These are phyloP conservation scores for Cryptophagus acutangulus DNA, from an alignment of 2,888 invertebrate genomes.

Conservation along the genomic window DNA sequence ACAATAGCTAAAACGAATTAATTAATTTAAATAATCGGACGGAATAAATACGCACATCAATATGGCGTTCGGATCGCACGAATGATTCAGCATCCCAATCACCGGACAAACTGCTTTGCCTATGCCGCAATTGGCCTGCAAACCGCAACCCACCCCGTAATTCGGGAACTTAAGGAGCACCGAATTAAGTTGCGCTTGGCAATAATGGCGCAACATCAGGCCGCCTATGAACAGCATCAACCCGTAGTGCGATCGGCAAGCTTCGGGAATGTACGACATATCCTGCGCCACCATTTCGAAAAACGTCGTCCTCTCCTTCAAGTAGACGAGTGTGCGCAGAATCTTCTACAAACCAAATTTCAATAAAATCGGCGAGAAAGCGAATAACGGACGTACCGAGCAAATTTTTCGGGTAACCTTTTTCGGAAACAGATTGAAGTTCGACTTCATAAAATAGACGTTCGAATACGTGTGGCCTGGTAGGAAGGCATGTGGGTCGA, in stretches of 20 bases:
- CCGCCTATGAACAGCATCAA: conserved; percentile 27
- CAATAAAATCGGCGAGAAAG: too few species aligned
- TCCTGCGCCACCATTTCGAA: too few species aligned
- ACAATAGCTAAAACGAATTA: conserved; percentile 24
- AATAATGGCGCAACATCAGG: conserved; percentile 29
- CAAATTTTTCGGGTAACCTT: too few species aligned
- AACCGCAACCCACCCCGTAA: conserved; percentile 11
- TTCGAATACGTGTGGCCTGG: too few species aligned
- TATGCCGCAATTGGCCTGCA: conserved; percentile 20
- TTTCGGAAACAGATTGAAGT: too few species aligned
- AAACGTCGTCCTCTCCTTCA: background rate
- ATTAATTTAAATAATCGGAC: background rate
- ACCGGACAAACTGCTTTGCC: conserved; percentile 32
- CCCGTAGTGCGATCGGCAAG: background rate
- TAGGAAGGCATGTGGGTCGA: conserved; percentile 17
- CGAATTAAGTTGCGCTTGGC: conserved; percentile 28
- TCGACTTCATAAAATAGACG: too few species aligned
- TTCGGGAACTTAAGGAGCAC: conserved; percentile 24
- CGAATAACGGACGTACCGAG: conserved; percentile 20
- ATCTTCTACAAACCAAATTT: background rate
- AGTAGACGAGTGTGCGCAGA: background rate
- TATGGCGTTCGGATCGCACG: conserved; percentile 29
- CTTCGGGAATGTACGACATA: background rate
- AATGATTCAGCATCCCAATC: conserved; percentile 27
- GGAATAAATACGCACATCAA: conserved; percentile 25